These are phyloP conservation scores for Harpalus rufipes DNA, from an alignment of 2,888 invertebrate genomes.

Conservation along the genomic window DNA sequence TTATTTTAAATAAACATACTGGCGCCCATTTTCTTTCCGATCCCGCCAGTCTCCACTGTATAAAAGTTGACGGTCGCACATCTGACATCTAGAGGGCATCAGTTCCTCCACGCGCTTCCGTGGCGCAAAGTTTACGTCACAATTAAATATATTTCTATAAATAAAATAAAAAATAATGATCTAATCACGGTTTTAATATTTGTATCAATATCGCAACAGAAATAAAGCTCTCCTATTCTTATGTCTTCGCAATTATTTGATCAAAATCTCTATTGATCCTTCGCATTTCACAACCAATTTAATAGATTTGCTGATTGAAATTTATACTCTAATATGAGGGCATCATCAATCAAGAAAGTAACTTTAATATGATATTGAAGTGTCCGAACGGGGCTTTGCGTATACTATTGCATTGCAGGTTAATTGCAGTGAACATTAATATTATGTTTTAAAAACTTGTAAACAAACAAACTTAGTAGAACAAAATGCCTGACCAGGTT, in stretches of 20 bases:
- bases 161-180: not conserved
- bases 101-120: too few relatives aligned
- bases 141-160: too few relatives aligned
- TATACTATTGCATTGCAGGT: conserved; percentile 8
- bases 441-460: not conserved
- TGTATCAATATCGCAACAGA: not conserved
- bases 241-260: not conserved
- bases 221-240: not conserved
- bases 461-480: conserved; percentile 8
- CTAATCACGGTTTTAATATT: not conserved
- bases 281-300: not conserved
- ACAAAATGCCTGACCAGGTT: not conserved
- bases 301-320: conserved; percentile 13
- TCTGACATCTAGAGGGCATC: too few relatives aligned
- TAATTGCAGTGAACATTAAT: conserved; percentile 49
- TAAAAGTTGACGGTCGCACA: too few relatives aligned
- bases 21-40: too few relatives aligned
- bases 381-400: not conserved
- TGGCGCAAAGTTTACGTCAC: too few relatives aligned
- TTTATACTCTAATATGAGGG: conserved; percentile 14
- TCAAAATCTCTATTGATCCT: not conserved
- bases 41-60: too few relatives aligned
- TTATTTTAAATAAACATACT: too few relatives aligned
- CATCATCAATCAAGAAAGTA: conserved; percentile 21
- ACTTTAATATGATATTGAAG: conserved; percentile 10